Evolutionary conservation across 2,113 vertebrate species (phyloP).

Genomic region (Glareola pratincola): DNA sequence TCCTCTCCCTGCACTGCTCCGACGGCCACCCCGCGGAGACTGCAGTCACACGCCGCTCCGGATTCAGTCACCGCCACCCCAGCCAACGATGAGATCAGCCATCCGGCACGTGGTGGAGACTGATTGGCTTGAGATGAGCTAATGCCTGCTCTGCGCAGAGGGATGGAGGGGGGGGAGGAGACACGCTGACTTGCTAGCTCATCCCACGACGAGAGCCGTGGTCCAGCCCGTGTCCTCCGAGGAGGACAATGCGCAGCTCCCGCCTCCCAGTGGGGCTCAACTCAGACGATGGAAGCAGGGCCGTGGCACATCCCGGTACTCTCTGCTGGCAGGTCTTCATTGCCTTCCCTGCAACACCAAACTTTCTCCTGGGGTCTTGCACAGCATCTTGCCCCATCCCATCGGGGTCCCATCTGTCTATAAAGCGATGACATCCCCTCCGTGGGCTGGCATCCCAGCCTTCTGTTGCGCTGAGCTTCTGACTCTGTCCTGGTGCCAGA

Average conservation of each 20-base stretch:
- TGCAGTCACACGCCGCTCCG: neutral
- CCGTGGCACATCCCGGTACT: neutral
- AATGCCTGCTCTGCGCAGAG: neutral
- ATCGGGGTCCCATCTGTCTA: slow-evolving; percentile 72
- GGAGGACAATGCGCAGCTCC: neutral
- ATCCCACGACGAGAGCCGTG: neutral
- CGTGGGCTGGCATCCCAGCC: slow-evolving; percentile 66
- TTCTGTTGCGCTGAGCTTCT: slow-evolving; percentile 71
- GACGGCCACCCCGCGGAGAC: neutral
- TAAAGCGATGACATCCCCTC: slow-evolving; percentile 59
- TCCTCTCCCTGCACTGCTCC: neutral
- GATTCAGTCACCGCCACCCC: neutral
- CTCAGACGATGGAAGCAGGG: neutral
- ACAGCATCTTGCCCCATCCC: slow-evolving; percentile 10
- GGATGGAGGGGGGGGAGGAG: slow-evolving; percentile 12
- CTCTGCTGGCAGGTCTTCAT: neutral
- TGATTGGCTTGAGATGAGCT: slow-evolving; percentile 54
- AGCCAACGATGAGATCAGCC: slow-evolving; percentile 51
- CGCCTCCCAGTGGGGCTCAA: neutral
- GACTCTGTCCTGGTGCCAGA: slow-evolving; percentile 58
- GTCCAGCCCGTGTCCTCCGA: neutral
- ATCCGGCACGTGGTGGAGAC: neutral
- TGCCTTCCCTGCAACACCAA: neutral
- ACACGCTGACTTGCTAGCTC: neutral
- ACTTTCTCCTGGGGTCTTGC: slow-evolving; percentile 25